Evolutionary conservation across 2,113 vertebrate genomes (phyloP).

Genomic region (Manacus vitellinus): DNA sequence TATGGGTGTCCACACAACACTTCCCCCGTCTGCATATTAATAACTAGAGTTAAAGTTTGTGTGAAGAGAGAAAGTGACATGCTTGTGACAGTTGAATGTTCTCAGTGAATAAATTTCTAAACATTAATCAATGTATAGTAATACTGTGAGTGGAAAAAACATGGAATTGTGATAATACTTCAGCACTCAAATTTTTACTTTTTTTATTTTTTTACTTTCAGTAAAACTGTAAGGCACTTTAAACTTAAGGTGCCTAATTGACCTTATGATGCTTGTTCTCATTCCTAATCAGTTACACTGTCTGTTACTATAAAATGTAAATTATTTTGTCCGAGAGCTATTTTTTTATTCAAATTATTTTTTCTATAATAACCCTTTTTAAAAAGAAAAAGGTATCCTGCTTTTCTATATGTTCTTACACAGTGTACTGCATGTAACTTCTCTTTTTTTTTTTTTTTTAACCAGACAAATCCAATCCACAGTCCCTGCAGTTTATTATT

Average conservation of each 20-base stretch:
- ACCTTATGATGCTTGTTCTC: neutral
- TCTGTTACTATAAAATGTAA: neutral
- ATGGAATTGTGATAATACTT: neutral
- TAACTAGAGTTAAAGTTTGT: neutral
- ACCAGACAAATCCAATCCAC: neutral
- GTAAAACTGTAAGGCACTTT: neutral
- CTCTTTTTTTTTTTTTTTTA: neutral
- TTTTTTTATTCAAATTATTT: neutral
- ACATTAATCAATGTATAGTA: neutral
- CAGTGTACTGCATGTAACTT: neutral
- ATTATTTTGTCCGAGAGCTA: neutral
- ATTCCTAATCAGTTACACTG: neutral
- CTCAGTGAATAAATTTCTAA: neutral
- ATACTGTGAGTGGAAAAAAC: neutral
- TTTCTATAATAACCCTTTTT: neutral
- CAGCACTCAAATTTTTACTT: neutral
- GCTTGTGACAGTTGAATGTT: neutral
- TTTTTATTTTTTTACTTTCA: neutral
- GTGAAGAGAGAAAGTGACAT: neutral
- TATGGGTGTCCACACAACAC: neutral
- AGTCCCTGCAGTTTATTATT: neutral
- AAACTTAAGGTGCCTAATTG: neutral
- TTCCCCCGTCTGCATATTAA: neutral
- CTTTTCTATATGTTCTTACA: neutral
- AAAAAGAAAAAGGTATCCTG: neutral